A percentile compares a stretch with the other conserved stretches of the same genome.
phyloP scores from a whole-genome alignment of 2,113 vertebrate genomes.

The Neogobius melanostomus region DNA sequence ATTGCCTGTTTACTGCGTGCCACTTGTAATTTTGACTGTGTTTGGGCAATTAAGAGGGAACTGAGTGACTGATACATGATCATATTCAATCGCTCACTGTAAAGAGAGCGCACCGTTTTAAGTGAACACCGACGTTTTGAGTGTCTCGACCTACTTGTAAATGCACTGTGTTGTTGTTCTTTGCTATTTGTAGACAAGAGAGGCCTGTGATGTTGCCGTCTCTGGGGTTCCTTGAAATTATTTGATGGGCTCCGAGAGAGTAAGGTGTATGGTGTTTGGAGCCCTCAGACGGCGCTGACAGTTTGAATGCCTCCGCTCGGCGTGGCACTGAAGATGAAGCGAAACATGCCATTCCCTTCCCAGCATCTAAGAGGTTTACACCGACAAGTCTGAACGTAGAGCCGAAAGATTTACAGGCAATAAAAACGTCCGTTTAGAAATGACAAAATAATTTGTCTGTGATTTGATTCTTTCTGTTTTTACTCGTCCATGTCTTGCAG shows the following conservation, averaged over 20 bases:
- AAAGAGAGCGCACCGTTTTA: not conserved
- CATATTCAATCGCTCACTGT: not conserved
- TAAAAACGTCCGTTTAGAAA: slow-evolving; percentile 34
- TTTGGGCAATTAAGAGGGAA: not conserved
- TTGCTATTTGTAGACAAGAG: slow-evolving; percentile 5
- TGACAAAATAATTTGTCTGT: slow-evolving; percentile 8
- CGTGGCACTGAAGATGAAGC: slow-evolving; percentile 30
- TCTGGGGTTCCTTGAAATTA: slow-evolving; percentile 30
- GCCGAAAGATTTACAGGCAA: slow-evolving; percentile 28
- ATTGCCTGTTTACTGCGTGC: too few relatives aligned
- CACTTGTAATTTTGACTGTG: not conserved
- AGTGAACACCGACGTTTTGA: not conserved
- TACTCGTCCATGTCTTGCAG: slow-evolving; percentile 29
- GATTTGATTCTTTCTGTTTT: slow-evolving; percentile 46
- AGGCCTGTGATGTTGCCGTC: slow-evolving; percentile 6
- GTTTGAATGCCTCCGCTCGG: slow-evolving; percentile 22
- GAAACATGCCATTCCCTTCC: slow-evolving; percentile 5
- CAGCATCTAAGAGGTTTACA: slow-evolving; percentile 27
- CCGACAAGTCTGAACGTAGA: slow-evolving; percentile 1
- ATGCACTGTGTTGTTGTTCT: slow-evolving; percentile 5
- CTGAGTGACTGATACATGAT: not conserved
- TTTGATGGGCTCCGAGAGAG: slow-evolving; percentile 26
- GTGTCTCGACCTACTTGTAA: not conserved
- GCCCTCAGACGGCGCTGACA: slow-evolving; percentile 28
- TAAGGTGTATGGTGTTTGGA: slow-evolving; percentile 25